Evolutionary conservation across 2,797 vertebrate genomes (phyloP).

Genomic region (Carduelis carduelis): DNA sequence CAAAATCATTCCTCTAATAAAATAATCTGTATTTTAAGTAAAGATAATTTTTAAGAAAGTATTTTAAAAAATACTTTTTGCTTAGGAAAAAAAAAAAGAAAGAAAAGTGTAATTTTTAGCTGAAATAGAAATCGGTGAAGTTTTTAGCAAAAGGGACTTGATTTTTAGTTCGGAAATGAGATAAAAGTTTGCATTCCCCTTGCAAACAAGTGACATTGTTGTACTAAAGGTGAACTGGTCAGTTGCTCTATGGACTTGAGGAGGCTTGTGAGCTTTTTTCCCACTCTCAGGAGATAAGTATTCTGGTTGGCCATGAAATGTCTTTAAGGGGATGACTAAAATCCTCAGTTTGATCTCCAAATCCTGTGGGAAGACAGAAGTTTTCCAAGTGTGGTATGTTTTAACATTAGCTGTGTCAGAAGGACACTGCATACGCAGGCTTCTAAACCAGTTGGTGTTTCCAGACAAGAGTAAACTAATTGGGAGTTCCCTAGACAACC

Average conservation of each 20-base stretch:
- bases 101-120: not conserved
- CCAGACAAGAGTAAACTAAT: not conserved
- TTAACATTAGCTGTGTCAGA: not conserved
- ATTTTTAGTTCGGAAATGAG: not conserved
- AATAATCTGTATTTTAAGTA: not conserved
- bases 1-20: not conserved
- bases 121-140: not conserved
- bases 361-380: not conserved
- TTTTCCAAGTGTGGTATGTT: not conserved
- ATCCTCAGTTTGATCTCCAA: not conserved
- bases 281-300: not conserved
- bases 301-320: not conserved
- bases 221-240: not conserved
- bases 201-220: not conserved
- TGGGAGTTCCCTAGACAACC: not conserved
- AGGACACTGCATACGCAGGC: accelerated
- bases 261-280: not conserved
- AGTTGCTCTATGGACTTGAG: not conserved
- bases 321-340: not conserved
- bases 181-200: not conserved
- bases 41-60: not conserved
- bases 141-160: not conserved
- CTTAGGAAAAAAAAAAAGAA: not conserved
- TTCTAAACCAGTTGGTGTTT: not conserved
- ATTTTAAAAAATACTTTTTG: not conserved